phyloP scores from a whole-genome alignment of 2,888 invertebrate species.

The Netelia fuscicornis region DNA sequence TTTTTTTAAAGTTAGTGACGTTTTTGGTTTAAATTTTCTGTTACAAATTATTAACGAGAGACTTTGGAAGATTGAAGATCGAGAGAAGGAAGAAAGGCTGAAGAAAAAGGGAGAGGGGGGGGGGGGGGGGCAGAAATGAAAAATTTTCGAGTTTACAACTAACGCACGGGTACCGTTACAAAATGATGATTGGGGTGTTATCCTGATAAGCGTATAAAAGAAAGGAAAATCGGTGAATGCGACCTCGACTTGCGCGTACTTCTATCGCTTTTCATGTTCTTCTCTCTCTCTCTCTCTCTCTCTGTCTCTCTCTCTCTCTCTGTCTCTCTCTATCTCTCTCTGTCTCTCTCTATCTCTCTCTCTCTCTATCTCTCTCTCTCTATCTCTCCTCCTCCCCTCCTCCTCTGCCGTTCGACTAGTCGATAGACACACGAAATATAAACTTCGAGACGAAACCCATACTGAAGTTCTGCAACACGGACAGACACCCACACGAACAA shows the following conservation, averaged over 20 bases:
- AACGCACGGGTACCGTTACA: conserved; percentile 34
- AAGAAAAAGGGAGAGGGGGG: conserved; percentile 14
- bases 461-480: too few species aligned
- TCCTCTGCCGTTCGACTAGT: conserved; percentile 48
- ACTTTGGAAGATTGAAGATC: too few species aligned
- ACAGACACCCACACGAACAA: background rate
- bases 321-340: background rate
- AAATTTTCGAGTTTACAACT: too few species aligned
- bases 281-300: background rate
- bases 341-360: background rate
- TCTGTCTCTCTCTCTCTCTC: background rate
- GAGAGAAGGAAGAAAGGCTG: background rate
- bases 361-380: too few species aligned
- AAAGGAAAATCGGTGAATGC: conserved; percentile 11
- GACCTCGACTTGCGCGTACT: conserved; percentile 27
- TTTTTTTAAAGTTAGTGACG: too few species aligned
- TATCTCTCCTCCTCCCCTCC: too few species aligned
- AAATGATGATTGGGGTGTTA: conserved; percentile 72
- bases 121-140: background rate
- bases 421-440: background rate
- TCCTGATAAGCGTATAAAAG: conserved; percentile 53
- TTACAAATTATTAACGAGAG: too few species aligned
- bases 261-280: background rate
- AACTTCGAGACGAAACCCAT: background rate
- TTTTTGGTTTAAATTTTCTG: too few species aligned